Evolutionary conservation across 2,113 vertebrate species (phyloP).

Genomic region (Pterocles gutturalis): DNA sequence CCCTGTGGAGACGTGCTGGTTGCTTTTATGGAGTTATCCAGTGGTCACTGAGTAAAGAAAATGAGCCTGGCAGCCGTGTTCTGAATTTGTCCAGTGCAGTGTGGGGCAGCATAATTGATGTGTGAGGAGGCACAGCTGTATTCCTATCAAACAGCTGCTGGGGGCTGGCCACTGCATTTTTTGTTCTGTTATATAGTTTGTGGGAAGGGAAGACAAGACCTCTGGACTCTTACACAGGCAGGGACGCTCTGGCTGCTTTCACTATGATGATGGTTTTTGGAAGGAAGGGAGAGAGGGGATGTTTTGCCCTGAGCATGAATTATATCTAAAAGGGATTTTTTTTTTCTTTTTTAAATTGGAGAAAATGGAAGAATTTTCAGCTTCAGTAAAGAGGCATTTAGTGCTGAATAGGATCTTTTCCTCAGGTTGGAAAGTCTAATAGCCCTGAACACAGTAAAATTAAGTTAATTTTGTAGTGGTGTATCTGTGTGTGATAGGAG

Average conservation of each 20-base stretch:
- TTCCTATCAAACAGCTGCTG: background rate
- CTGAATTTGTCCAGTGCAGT: background rate
- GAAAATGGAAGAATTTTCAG: background rate
- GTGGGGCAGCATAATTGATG: background rate
- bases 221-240: background rate
- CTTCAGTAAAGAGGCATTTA: background rate
- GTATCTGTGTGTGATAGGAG: background rate
- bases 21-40: background rate
- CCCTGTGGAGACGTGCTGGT: background rate
- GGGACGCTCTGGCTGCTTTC: background rate
- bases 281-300: background rate
- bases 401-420: background rate
- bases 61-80: background rate
- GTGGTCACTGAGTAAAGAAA: background rate
- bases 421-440: conserved; percentile 17
- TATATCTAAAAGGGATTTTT: background rate
- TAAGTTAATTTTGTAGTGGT: background rate
- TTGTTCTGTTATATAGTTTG: background rate
- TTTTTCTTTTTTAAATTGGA: background rate
- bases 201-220: background rate
- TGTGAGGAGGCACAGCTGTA: background rate
- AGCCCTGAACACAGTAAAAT: conserved; percentile 11
- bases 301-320: background rate
- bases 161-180: background rate
- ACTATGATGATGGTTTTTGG: background rate